Evolutionary conservation across 2,888 invertebrate genomes (phyloP), one percentile per base, ranked within the genome.

Genomic region (Machimus rusticus): DNA sequence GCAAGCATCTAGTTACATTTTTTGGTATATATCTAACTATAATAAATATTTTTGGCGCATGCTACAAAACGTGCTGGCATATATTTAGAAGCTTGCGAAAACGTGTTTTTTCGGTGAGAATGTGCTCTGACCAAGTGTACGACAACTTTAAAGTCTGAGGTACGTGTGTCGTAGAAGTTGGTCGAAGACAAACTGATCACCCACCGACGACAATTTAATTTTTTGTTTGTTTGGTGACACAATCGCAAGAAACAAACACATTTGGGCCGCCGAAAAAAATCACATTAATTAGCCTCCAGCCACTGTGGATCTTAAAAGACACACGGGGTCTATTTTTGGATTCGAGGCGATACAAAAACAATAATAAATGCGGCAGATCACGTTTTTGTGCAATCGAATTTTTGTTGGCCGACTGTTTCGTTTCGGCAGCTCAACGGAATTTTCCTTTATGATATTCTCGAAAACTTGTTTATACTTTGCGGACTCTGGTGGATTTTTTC

Each of bases 1-100:
- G 57, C 82, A 39, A 82, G 82, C 82, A 82, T 82, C 82, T 82
- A 82, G 82, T 82, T 82, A 82, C 82, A 57, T 55, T 82, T 82
- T 78, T 66, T 57, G 37, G n/a, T 51, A 51, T 51, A 51, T 34
- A 82, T 57, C 57, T 82, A 82, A 37, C 82, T 82, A 57, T 82
- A 82, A 57, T 74, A 85, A 85, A 86, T 77, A 86, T 77, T 86
- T 46, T 86, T 86, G 86, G 86, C 86, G 86, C 86, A 86, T 86
- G 86, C 86, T 86, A 37, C 19, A 37, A 86, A 86, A 86, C 86
- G 86, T 86, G 86, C 77, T 77, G 77, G 77, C 46, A 74, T 86
- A 86, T 77, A 77, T 77, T 86, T 86, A 86, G 86, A 86, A 86
- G 28, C 76, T 77, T 46, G 37, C 55, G 74, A 74, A 85, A 85